Evolutionary conservation across 1,140 invertebrate genomes (phyloP).

Genomic region (Pogonomyrmex californicus): DNA sequence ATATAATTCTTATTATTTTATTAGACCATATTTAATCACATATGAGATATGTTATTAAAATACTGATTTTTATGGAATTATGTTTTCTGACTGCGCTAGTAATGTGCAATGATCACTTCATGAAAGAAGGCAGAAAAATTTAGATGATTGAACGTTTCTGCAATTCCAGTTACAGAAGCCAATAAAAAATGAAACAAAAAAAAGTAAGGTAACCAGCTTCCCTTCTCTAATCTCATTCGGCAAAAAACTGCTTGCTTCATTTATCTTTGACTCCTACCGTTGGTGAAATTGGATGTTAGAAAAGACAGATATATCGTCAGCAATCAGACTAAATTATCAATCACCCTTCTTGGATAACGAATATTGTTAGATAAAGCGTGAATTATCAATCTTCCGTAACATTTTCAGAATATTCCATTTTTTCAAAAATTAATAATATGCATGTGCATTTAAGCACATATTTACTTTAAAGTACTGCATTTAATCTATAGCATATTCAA

Average conservation of each 20-base stretch:
- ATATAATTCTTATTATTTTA: neutral
- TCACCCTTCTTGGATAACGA: neutral
- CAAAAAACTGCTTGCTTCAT: neutral
- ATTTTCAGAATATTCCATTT: neutral
- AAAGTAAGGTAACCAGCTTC: neutral
- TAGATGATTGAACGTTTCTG: slow-evolving; percentile 8
- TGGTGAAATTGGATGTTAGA: slow-evolving; percentile 8
- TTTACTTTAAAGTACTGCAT: slow-evolving; percentile 5
- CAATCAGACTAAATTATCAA: neutral
- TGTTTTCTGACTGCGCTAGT: neutral
- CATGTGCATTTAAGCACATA: neutral
- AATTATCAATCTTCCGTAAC: neutral
- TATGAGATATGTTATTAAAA: neutral
- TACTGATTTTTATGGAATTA: neutral
- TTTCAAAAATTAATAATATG: slow-evolving; percentile 3
- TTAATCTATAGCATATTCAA: neutral
- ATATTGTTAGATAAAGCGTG: neutral
- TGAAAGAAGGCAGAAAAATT: neutral
- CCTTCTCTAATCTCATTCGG: neutral
- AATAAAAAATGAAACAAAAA: neutral
- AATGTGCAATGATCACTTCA: neutral
- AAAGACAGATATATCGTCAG: neutral
- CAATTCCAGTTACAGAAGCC: neutral
- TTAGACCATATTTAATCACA: neutral
- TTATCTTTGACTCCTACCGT: neutral